Evolutionary conservation across 2,888 invertebrate genomes (phyloP).

Genomic region (Sphaerophoria rueppellii): DNA sequence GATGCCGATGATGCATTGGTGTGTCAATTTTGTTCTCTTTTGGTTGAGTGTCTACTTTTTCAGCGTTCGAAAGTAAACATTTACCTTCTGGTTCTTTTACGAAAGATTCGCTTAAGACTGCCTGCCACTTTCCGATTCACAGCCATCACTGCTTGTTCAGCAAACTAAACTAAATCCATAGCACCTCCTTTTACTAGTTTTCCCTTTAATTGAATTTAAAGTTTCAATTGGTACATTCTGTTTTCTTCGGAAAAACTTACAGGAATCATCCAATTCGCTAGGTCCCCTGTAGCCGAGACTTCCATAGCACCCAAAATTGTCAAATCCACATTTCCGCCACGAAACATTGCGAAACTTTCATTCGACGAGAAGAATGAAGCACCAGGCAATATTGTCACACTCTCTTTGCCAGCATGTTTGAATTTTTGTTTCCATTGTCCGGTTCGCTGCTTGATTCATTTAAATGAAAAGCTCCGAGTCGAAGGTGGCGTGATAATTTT

Average conservation of each 20-base stretch:
- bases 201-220: constrained; percentile 84
- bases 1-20: too few relatives aligned
- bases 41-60: too few relatives aligned
- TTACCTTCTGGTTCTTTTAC: too few relatives aligned
- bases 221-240: background rate
- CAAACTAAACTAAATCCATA: constrained; percentile 99
- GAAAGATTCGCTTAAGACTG: too few relatives aligned
- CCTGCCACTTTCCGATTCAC: too few relatives aligned
- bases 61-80: too few relatives aligned
- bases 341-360: constrained; percentile 98
- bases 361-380: constrained; percentile 97
- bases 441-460: too few relatives aligned
- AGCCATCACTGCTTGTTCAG: too few relatives aligned
- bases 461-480: too few relatives aligned
- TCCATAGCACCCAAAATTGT: constrained; percentile 99
- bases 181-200: constrained; percentile 99
- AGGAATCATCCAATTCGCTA: constrained; percentile 99
- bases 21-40: too few relatives aligned
- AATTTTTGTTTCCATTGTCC: too few relatives aligned
- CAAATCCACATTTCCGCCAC: constrained; percentile 97
- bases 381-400: constrained; percentile 94
- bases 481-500: too few relatives aligned
- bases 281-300: constrained; percentile 96
- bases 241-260: constrained; percentile 84
- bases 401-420: constrained; percentile 99